Base-by-base conservation (phyloP, 2,113 vertebrate species). In the Sinosuthora webbiana region DNA sequence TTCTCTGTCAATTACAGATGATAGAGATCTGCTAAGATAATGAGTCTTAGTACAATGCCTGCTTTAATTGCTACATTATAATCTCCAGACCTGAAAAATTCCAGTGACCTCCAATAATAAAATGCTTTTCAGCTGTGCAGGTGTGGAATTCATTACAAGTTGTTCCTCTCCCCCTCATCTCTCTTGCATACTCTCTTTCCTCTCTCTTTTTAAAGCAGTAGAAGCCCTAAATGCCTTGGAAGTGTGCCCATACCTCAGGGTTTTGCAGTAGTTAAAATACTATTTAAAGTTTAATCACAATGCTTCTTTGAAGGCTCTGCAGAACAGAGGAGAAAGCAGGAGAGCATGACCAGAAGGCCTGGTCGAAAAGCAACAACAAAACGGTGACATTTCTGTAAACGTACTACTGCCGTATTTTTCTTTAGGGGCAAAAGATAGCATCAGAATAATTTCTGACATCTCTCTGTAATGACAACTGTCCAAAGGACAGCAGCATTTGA, bases 1-100 rank as follows among this genome's bases (percentile, higher is more conserved):
- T 95, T 93, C 68, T 96, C 86, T 96, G 53, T 94, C 91, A 96
- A 87, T 95, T 97, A 96, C 23, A 83, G 42, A 64, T 85, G 63
- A 93, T 56, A 74, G 84, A 88, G 33, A 93, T 97, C 90, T 96
- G 73, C 86, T 96, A 88, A 94, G 45, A 94, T 94, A 96, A 93
- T 93, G 81, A 96, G 53, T 83, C 56, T 20, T 91, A 87, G 85
- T 92, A 94, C 47, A 94, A 71, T 65, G 69, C 44, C 78, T 74
- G 21, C 30, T 96, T 95, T 97, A 97, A 97, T 97, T 97, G 91
- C 75, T 92, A 79, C 68, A 87, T 96, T 96, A 97, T 89, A 97
- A 96, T 96, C 71, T 95, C 45, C 82, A 95, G 90, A 89, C 63
- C 77, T 80, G 35, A 92, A 97, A 96, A 95, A 60, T 92, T 89